Evolutionary conservation across 2,888 invertebrate species (phyloP), one percentile per base, ranked within the genome.

Genomic region (Drosophila buzzatii): DNA sequence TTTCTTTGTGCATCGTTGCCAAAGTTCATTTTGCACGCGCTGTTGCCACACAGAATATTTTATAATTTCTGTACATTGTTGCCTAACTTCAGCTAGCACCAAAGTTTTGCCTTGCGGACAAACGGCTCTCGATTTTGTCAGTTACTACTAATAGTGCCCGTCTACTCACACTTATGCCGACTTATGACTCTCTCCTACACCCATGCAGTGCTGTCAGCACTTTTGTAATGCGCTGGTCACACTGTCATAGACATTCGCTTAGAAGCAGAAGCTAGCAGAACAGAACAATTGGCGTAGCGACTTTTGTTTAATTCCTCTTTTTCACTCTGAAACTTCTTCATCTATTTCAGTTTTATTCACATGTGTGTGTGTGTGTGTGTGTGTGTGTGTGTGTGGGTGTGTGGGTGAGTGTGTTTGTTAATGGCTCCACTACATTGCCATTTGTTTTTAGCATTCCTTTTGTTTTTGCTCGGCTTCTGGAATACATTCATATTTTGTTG

Each of bases 401-500:
- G 27, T 53, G 60, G 59, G 55, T 68, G 44, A 59, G 56, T 69
- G 66, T 87, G 68, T 70, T 78, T 69, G 81, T 70, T 88, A 90
- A 85, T 88, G 90, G 90, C 85, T 88, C 82, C 75, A 73, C 73
- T 88, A 72, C 57, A 72, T 73, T 72, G 85, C 75, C 85, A 76
- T 88, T 89, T 85, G 88, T 80, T 80, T 55, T 55, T 64, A 51
- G 69, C 61, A 64, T 64, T 75, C 64, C 71, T 86, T 86, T 84
- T 89, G 89, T 84, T 88, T 64, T 72, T 70, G 69, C 68, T 61
- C 61, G 67, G 58, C 59, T 76, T 69, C 66, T 76, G 60, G 59
- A 79, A 79, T 81, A 71, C 58, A 37, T 52, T 33, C 37, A 23
- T 37, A 20, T 51, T 56, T 55, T 53, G 53, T 66, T 42, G 18